Evolutionary conservation across 2,797 vertebrate genomes (phyloP), one percentile per base, ranked within the genome.

Genomic region (Pteronotus mesoamericanus): DNA sequence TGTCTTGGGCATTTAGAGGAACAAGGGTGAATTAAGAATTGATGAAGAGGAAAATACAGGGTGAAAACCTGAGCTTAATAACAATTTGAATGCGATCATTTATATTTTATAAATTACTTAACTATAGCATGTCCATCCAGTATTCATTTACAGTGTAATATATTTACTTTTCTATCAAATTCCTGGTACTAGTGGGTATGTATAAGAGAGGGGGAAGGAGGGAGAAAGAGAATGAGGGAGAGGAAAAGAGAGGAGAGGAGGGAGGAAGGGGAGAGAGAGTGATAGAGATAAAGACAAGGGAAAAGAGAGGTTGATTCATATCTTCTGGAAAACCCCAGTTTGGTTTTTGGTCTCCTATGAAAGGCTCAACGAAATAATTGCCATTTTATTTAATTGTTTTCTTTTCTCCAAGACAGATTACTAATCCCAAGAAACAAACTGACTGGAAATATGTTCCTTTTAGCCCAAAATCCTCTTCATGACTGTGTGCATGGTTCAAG

Each of bases 31-130:
- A 77, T 82, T 92, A 57, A 53, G 19, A 92, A 22, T 64, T 69
- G 53, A 92, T 82, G 51, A 95, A 69, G 68, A 82, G 22, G 32
- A 94, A 89, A 92, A 82, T 55, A 57, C 68, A 92, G 80, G 59
- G 61, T 18, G 86, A 64, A 94, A 39, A 14, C 37, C 68, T 57
- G 37, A 82, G 19, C n/a, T 26, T 32, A 44, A 8, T 44, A 39
- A 19, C 34, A 77, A 72, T 86, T 92, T 64, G 44, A 77, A 79
- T 71, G 89, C 80, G 75, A 48, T 61, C 77, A 83, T 7, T 94
- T 89, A 37, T 51, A 64, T 80, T 82, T 69, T 86, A 2, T 44
- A 86, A 86, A 69, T 75, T 79, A 80, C 14, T 83, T 84, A 57
- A 55, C 15, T 53, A 46, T 77, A 61, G 42, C 8, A 51, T 80